Evolutionary conservation across 2,113 vertebrate species (phyloP).

Genomic region (Salvelinus alpinus): DNA sequence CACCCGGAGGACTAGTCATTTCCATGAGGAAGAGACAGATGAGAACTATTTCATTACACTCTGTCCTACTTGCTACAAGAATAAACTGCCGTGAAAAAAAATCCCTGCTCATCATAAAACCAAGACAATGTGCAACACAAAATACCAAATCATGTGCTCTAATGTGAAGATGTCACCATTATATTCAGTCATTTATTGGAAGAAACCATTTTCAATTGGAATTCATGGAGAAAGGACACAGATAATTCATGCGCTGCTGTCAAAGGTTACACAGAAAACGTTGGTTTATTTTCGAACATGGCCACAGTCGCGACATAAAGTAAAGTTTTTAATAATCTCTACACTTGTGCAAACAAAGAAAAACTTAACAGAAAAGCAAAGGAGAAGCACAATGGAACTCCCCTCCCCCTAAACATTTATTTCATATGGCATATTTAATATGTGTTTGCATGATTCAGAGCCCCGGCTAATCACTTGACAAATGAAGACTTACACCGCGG

Average conservation of each 20-base stretch:
- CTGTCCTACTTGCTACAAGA: constrained; percentile 64
- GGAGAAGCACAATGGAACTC: constrained; percentile 48
- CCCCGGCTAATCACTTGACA: constrained; percentile 30
- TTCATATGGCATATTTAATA: constrained; percentile 31
- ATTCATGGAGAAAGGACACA: constrained; percentile 77
- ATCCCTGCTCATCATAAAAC: constrained; percentile 68
- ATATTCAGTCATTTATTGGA: constrained; percentile 72
- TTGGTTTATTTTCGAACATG: constrained; percentile 64
- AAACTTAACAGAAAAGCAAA: constrained; percentile 46
- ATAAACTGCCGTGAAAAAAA: constrained; percentile 71
- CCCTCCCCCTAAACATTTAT: constrained; percentile 7
- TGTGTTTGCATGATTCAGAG: constrained; percentile 33
- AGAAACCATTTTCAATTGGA: constrained; percentile 76
- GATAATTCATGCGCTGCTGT: constrained; percentile 73
- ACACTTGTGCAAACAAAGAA: constrained; percentile 58
- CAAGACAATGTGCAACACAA: constrained; percentile 68
- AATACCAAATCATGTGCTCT: constrained; percentile 75
- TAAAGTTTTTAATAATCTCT: constrained; percentile 64
- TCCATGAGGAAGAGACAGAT: constrained; percentile 46
- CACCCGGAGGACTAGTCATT: constrained; percentile 42
- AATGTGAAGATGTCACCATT: constrained; percentile 74
- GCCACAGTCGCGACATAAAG: constrained; percentile 50
- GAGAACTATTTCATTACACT: constrained; percentile 62
- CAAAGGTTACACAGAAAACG: constrained; percentile 69
- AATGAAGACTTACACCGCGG: constrained; percentile 27